Evolutionary conservation across 2,888 invertebrate genomes (phyloP).

Genomic region (Torymus aiolomorphi): DNA sequence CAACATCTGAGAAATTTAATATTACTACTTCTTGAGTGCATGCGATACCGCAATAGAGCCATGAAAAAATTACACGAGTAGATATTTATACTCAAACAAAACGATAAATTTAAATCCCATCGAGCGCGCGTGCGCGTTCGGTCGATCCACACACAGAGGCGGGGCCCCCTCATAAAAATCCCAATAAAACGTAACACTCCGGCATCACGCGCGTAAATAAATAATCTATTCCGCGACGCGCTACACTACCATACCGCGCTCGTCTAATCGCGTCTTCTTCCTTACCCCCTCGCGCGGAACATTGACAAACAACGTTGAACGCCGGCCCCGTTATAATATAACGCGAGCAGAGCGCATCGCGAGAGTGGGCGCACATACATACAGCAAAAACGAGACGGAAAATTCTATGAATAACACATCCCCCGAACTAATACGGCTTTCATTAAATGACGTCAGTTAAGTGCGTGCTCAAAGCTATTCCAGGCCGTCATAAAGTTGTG

Average conservation of each 20-base stretch:
- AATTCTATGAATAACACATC: slow-evolving; percentile 50
- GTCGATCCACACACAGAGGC: too few species aligned
- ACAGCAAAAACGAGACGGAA: slow-evolving; percentile 20
- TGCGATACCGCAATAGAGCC: too few species aligned
- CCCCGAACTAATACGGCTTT: slow-evolving; percentile 44
- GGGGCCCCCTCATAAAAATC: too few species aligned
- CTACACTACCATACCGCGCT: too few species aligned
- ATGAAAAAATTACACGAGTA: too few species aligned
- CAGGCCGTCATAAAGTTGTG: slow-evolving; percentile 45
- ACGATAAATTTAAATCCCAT: too few species aligned
- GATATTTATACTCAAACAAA: too few species aligned
- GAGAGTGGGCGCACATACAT: not conserved
- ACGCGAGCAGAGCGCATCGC: not conserved
- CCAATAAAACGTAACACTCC: not conserved
- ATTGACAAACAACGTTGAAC: slow-evolving; percentile 10
- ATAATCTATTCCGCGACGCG: not conserved
- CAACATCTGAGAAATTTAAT: too few species aligned
- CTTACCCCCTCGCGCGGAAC: too few species aligned
- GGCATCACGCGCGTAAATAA: not conserved
- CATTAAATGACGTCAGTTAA: slow-evolving; percentile 51
- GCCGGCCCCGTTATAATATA: not conserved
- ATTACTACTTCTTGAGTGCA: too few species aligned
- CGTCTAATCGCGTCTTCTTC: not conserved
- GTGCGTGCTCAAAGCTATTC: slow-evolving; percentile 40
- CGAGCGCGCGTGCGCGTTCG: too few species aligned